Base-by-base conservation (phyloP, 2,797 vertebrate genomes). In the Malacoraja senta region DNA sequence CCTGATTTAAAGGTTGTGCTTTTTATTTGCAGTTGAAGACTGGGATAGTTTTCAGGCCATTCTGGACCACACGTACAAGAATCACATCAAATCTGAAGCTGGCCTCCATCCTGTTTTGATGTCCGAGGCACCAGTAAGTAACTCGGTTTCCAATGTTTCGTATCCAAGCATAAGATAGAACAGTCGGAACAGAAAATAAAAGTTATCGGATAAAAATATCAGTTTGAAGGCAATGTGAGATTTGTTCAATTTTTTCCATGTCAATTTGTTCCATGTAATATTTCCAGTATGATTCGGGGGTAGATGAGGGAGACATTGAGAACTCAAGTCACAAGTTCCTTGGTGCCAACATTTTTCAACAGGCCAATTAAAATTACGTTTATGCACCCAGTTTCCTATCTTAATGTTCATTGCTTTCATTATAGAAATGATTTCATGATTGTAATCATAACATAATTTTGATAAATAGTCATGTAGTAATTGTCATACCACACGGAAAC, bases 1-100 rank as follows among this genome's bases (percentile, higher is more conserved):
- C 63, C 58, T 86, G 29, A 38, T 4, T 3, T 65, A 86, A 86
- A 65, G 21, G n/a, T 15, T 29, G 53, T 15, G 12, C 26, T 44
- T 61, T 93, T 26, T 79, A 74, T 68, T 96, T 96, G 24, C 94
- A 99, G 99, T 99, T 96, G 99, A 99, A 96, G 99, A 99, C 95
- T 99, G 99, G 99, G 99, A 99, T 96, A 99, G 99, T 95, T 99
- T 99, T 96, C 98, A 99, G 95, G 98, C 98, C 94, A 99, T 99
- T 96, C 95, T 99, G 96, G 99, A 99, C 96, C 98, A 99, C 95
- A 99, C 99, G 91, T 99, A 99, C 94, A 99, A 99, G 97, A 99
- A 98, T 98, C 98, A 99, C 94, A 98, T 99, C 96, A 99, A 99
- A 95, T 99, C 99, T 84, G 99, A 99, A 96, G 98, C 99, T 94